phyloP scores from a whole-genome alignment of 2,797 vertebrate genomes.

The Melanotaenia parkinsoni region DNA sequence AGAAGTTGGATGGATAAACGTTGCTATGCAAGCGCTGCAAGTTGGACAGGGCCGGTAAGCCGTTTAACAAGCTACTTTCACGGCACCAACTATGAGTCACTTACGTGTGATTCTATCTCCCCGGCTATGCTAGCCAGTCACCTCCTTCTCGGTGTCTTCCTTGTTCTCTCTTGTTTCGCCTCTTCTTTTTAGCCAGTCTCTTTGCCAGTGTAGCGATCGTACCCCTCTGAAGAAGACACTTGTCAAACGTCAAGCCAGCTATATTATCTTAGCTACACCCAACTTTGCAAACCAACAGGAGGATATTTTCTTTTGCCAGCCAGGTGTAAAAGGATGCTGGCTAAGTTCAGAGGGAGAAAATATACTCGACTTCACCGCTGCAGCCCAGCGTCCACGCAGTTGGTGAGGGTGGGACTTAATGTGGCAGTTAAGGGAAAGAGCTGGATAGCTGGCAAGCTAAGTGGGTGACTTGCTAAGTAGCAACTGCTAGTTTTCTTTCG shows the following conservation, averaged over 20 bases:
- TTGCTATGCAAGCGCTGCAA: slow-evolving; percentile 48
- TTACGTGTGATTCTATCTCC: slow-evolving; percentile 75
- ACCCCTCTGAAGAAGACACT: slow-evolving; percentile 57
- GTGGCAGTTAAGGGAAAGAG: slow-evolving; percentile 31
- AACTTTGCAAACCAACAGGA: slow-evolving; percentile 34
- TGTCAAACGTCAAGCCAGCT: slow-evolving; percentile 40
- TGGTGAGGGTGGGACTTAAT: slow-evolving; percentile 75
- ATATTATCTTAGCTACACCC: slow-evolving; percentile 38
- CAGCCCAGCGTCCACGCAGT: slow-evolving; percentile 73
- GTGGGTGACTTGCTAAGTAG: slow-evolving; percentile 59
- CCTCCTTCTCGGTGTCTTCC: slow-evolving; percentile 73
- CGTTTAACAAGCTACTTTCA: slow-evolving; percentile 25
- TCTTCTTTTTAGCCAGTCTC: slow-evolving; percentile 72
- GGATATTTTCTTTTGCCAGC: slow-evolving; percentile 34
- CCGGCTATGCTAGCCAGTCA: slow-evolving; percentile 78
- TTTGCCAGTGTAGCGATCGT: slow-evolving; percentile 64
- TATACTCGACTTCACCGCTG: slow-evolving; percentile 58
- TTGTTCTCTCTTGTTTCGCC: slow-evolving; percentile 69
- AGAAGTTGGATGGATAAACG: slow-evolving; percentile 45
- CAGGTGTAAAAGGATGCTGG: slow-evolving; percentile 62
- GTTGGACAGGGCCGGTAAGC: slow-evolving; percentile 39
- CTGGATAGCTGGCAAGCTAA: slow-evolving; percentile 60
- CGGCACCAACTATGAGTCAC: slow-evolving; percentile 47
- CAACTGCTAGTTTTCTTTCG: slow-evolving; percentile 39
- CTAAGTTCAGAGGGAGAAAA: slow-evolving; percentile 48